These are phyloP conservation scores for Enteromius radiatus DNA, from an alignment of 2,797 vertebrate genomes.

Conservation along the genomic window DNA sequence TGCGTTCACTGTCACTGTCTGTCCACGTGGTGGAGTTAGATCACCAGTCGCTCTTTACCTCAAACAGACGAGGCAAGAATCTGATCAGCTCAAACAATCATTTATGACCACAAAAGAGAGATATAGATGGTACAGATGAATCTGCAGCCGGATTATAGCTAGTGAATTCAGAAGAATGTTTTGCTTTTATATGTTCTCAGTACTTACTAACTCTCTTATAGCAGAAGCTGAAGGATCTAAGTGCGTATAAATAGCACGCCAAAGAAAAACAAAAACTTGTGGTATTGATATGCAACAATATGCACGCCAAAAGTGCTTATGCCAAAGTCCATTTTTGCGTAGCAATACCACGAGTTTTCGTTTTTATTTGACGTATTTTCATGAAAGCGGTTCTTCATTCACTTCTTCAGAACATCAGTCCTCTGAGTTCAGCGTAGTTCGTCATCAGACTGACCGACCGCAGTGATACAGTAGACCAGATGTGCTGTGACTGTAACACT, in stretches of 20 bases:
- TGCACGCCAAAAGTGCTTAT: too few species aligned
- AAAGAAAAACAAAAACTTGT: too few species aligned
- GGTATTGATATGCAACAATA: too few species aligned
- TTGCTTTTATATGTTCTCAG: not conserved
- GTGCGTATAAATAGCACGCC: too few species aligned
- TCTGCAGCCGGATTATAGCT: too few species aligned
- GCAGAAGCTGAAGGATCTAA: not conserved
- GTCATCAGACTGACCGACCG: not conserved
- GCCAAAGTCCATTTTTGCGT: too few species aligned
- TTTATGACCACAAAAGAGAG: too few species aligned
- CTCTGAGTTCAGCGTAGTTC: not conserved
- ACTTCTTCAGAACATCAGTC: not conserved
- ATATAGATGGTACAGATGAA: not conserved
- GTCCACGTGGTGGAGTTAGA: not conserved
- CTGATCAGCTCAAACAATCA: not conserved
- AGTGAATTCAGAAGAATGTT: not conserved
- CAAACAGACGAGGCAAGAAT: not conserved
- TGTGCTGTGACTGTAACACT: slow-evolving; percentile 25
- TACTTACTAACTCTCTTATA: not conserved
- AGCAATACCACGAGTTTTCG: too few species aligned
- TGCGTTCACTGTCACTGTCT: not conserved
- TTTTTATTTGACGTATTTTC: too few species aligned
- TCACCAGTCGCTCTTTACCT: not conserved
- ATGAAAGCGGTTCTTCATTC: too few species aligned
- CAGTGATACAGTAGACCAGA: not conserved